Evolutionary conservation across 2,797 vertebrate species (phyloP), one percentile per base, ranked within the genome.

Genomic region (Leptoclinus maculatus): DNA sequence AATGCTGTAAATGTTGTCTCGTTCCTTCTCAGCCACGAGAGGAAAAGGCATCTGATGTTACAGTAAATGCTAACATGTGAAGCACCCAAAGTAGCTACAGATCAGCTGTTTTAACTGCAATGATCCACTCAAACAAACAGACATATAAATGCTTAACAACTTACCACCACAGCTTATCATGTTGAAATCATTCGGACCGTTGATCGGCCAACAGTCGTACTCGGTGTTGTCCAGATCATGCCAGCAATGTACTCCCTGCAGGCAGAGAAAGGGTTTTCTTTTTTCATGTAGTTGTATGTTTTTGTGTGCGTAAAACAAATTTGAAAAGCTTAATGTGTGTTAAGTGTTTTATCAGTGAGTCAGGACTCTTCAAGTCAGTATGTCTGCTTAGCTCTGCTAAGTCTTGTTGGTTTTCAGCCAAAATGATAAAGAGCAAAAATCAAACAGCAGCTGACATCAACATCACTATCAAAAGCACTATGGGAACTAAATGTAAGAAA

Each of bases 161-260:
- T 76, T 32, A 93, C 92, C 92, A 51, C 92, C 93, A 81, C 95
- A 96, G 89, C 86, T 95, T 14, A 95, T 94, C 93, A 93, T 95
- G 89, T 95, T 96, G 84, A 79, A 93, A 80, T 94, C 89, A 74
- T 94, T 93, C 62, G 96, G 95, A 54, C 89, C 91, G 54, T 83
- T 66, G 83, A 93, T 93, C 3, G 95, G 93, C 94, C 94, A 95
- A 71, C 94, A 95, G 90, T 95, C 95, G 56, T 94, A 96, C 77
- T 95, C 94, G 5, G 88, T 93, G 89, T 91, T 95, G 87, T 95
- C 94, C 36, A 94, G 89, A 87, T 95, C 95, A 87, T 95, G 95
- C 94, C 91, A 96, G 79, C 93, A 89, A 72, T 89, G 58, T 10
- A 91, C 82, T 74, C 86, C 85, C 91, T 95, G 88, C 0, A 51